These are phyloP conservation scores for Clarias pachynema DNA, from an alignment of 2,797 vertebrate genomes.

Conservation along the genomic window DNA sequence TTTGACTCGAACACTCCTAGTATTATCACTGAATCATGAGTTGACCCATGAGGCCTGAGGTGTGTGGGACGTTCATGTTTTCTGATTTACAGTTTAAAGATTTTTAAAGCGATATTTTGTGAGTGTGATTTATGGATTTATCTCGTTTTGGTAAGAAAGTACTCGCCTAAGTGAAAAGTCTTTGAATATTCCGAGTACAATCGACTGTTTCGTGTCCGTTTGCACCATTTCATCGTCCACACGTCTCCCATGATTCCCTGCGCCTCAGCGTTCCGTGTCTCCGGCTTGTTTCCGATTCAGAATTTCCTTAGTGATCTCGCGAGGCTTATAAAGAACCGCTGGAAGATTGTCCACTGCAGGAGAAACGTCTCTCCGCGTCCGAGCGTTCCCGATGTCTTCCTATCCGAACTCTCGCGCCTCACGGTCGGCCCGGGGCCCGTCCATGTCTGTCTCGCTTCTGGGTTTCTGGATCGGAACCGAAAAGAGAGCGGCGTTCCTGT, in stretches of 20 bases:
- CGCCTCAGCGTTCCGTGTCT: not conserved
- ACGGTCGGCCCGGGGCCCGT: too few species aligned
- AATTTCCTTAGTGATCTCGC: not conserved
- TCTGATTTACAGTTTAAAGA: not conserved
- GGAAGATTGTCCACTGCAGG: not conserved
- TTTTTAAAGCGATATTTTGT: not conserved
- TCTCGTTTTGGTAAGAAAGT: not conserved
- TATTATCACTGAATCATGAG: not conserved
- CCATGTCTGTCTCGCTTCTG: not conserved
- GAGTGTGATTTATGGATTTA: not conserved
- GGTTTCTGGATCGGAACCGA: conserved; percentile 44
- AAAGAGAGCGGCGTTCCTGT: conserved; percentile 51
- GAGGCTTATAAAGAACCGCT: not conserved
- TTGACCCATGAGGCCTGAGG: not conserved
- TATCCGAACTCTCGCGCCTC: too few species aligned
- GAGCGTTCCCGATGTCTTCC: too few species aligned
- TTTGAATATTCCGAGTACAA: not conserved
- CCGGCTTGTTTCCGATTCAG: not conserved
- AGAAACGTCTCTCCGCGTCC: not conserved
- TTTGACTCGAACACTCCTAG: not conserved
- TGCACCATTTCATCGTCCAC: not conserved
- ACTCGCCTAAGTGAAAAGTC: too few species aligned
- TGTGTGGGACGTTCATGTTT: not conserved
- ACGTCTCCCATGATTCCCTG: not conserved
- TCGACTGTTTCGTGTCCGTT: not conserved